Base-by-base conservation (phyloP, 2,888 invertebrate species). In the Lepetodrilus schrolli region DNA sequence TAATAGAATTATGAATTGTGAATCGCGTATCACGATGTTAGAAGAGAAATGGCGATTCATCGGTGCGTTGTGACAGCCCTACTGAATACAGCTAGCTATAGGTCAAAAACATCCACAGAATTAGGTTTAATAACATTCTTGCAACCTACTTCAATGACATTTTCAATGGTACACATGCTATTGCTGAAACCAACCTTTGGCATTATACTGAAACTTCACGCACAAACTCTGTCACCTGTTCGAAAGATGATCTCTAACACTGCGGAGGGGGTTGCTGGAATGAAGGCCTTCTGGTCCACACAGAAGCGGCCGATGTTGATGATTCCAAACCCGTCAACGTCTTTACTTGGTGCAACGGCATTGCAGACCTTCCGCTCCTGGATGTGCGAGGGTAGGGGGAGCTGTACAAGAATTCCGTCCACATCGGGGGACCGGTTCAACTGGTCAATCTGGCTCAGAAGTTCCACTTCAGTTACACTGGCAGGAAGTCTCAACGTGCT, bases 301-400 rank as follows among this genome's bases (percentile, higher is more conserved):
- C 88, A 90, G 73, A 89, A 91, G 83, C 94, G 94, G 4, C 97
- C 97, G 70, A 96, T 93, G 90, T 97, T 97, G 13, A 93, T 91
- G 74, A 94, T 93, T 90, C 96, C 95, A 88, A 97, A 97, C 0
- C 97, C 97, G 91, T 97, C 97, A 0, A 97, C 96, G 92, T 97
- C 97, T 90, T 97, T 97, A 30, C 92, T 92, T 0, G 95, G 95
- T 37, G 92, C 91, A 0, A 97, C 94, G 0, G 95, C 93, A 91
- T 96, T 95, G 87, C 96, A 96, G 10, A 95, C 92, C 83, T 92
- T 93, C 77, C 94, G 92, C 74, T 88, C 88, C 23, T 78, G 92
- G 76, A 97, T 95, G 74, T 93, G 93, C 0, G 92, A 90, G 0
- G 97, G 96, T 48, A 97, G 92, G 0, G 97, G 97, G 66, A 97